Evolutionary conservation across 2,113 vertebrate species (phyloP).

Genomic region (Epinephelus moara): DNA sequence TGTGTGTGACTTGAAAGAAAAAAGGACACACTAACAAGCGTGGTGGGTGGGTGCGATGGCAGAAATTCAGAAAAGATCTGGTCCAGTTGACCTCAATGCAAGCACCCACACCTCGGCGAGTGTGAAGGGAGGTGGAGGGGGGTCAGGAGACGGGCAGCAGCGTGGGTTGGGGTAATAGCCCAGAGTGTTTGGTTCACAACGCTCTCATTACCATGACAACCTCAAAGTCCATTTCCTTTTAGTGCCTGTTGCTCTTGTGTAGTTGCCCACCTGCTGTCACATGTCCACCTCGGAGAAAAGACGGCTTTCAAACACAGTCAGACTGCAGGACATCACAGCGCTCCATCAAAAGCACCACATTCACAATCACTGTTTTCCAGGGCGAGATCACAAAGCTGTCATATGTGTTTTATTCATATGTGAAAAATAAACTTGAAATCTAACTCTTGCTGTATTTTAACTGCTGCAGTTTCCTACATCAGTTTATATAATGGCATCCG

Average conservation of each 20-base stretch:
- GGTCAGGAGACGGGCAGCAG: slow-evolving; percentile 44
- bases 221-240: slow-evolving; percentile 70
- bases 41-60: slow-evolving; percentile 46
- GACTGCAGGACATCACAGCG: slow-evolving; percentile 40
- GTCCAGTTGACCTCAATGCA: slow-evolving; percentile 49
- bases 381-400: slow-evolving; percentile 19
- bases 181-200: slow-evolving; percentile 75
- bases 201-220: slow-evolving; percentile 72
- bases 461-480: slow-evolving; percentile 23
- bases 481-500: slow-evolving; percentile 8
- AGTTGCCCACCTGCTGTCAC: slow-evolving; percentile 74
- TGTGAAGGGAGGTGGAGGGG: slow-evolving; percentile 19
- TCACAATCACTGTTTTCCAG: slow-evolving; percentile 37
- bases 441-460: slow-evolving; percentile 18
- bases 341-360: slow-evolving; percentile 36
- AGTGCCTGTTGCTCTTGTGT: slow-evolving; percentile 67
- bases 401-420: slow-evolving; percentile 10
- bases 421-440: slow-evolving; percentile 34
- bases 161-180: slow-evolving; percentile 48
- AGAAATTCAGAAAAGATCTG: slow-evolving; percentile 66
- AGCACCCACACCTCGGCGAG: slow-evolving; percentile 44
- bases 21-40: slow-evolving; percentile 27
- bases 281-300: slow-evolving; percentile 37
- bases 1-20: slow-evolving; percentile 38
- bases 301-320: slow-evolving; percentile 57